Conservation (phyloP, 2,888 invertebrate genomes). For the Dyspetes luteomarginatus region DNA sequence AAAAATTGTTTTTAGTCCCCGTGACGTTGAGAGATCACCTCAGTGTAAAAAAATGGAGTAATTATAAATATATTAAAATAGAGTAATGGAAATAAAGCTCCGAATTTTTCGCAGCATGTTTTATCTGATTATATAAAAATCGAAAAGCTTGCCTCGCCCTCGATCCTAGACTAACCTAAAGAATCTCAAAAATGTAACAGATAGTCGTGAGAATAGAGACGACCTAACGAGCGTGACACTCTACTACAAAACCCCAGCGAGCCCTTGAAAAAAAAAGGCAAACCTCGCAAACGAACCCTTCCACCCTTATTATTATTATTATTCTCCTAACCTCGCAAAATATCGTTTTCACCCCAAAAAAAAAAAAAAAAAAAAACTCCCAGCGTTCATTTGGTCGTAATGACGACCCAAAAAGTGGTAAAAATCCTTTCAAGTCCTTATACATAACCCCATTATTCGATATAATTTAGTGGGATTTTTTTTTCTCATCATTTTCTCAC, state of each 20-base stretch:
- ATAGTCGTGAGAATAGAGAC: conserved; percentile 66
- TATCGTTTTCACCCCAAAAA: conserved; percentile 32
- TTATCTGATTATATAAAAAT: conserved; percentile 48
- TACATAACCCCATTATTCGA: conserved; percentile 27
- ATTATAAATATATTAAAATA: conserved; percentile 10
- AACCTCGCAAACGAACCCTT: conserved; percentile 38
- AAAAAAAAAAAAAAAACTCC: conserved; percentile 17
- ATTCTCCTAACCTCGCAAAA: conserved; percentile 6
- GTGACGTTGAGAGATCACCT: conserved; percentile 7
- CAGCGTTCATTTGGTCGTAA: conserved; percentile 48
- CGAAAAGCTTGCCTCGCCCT: conserved; percentile 26
- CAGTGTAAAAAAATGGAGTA: conserved; percentile 8
- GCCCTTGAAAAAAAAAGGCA: conserved; percentile 18
- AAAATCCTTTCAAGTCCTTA: not conserved
- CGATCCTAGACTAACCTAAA: conserved; percentile 2
- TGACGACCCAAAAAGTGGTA: conserved; percentile 37
- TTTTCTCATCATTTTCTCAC: conserved; percentile 45
- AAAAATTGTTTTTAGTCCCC: conserved; percentile 2
- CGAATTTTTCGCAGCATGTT: conserved; percentile 38
- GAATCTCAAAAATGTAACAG: conserved; percentile 57
- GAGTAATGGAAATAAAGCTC: not conserved
- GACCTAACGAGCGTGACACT: conserved; percentile 54
- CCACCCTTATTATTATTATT: conserved; percentile 2
- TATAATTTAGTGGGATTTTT: conserved; percentile 21
- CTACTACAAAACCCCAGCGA: conserved; percentile 9